A percentile compares a stretch with the other conserved stretches of the same genome.
Evolutionary conservation across 2,113 vertebrate species (phyloP).

Genomic region (Delphinus delphis): DNA sequence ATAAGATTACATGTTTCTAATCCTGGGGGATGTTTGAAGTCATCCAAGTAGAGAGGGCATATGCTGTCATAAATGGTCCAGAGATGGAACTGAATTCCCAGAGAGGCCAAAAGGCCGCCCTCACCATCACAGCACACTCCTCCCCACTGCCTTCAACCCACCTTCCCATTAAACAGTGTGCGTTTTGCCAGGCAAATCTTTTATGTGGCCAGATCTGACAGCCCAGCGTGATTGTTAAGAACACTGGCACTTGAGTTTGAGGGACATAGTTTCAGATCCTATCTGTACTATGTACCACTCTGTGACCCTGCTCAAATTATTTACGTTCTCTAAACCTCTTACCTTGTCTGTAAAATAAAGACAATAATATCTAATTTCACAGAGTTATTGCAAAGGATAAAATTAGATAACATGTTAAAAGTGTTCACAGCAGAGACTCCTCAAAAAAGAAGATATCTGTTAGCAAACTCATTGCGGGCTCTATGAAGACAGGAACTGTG

Average conservation of each 20-base stretch:
- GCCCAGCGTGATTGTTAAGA: not conserved
- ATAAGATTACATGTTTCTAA: constrained; percentile 67
- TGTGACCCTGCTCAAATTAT: not conserved
- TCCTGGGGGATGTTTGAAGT: constrained; percentile 63
- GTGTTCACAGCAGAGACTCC: not conserved
- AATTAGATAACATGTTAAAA: constrained; percentile 1
- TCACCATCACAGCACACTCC: not conserved
- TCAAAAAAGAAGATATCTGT: not conserved
- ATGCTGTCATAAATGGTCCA: constrained; percentile 73
- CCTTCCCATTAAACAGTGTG: constrained; percentile 51
- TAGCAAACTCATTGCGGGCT: not conserved
- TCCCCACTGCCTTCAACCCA: not conserved
- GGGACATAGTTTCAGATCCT: constrained; percentile 1
- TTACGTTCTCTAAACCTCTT: constrained; percentile 26
- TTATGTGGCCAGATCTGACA: constrained; percentile 40
- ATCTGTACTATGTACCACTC: not conserved
- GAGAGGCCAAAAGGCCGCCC: constrained; percentile 57
- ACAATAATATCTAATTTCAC: not conserved
- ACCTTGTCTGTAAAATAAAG: not conserved
- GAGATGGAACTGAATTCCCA: constrained; percentile 73
- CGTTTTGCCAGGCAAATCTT: constrained; percentile 61
- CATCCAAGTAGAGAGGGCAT: constrained; percentile 56
- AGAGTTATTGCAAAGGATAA: constrained; percentile 18
- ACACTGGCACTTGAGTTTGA: not conserved
- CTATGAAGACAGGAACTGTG: not conserved